A percentile compares a stretch with the other conserved stretches of the same genome.
These are phyloP conservation scores for Girardia tigrina DNA, from an alignment of 2,888 invertebrate genomes.

Conservation along the genomic window DNA sequence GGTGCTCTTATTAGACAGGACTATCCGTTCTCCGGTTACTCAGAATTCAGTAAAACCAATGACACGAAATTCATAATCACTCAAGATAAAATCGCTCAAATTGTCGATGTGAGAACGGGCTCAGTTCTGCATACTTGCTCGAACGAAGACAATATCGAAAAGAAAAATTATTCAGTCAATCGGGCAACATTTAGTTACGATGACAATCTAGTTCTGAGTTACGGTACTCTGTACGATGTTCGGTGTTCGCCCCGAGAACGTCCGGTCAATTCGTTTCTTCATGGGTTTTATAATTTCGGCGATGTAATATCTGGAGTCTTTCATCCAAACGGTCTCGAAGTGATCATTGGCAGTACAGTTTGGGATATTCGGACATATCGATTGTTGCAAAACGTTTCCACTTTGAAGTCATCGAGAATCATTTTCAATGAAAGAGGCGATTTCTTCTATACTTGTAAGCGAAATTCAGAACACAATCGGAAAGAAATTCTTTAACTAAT, in stretches of 20 bases:
- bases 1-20: no score
- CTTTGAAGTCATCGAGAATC: conserved; percentile 74
- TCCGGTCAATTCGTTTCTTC: not conserved
- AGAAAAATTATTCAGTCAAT: conserved; percentile 53
- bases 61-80: conserved; percentile 8
- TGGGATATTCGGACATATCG: conserved; percentile 93
- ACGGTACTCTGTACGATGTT: conserved; percentile 87
- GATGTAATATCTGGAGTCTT: conserved; percentile 70
- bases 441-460: conserved; percentile 65
- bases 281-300: not conserved
- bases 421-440: conserved; percentile 73
- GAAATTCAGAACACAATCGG: not conserved
- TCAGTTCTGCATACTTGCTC: not conserved
- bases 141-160: not conserved
- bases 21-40: not conserved
- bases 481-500: not conserved
- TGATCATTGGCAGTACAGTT: conserved; percentile 87
- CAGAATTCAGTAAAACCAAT: not conserved
- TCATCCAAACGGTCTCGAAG: conserved; percentile 84
- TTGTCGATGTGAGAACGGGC: not conserved
- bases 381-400: conserved; percentile 77
- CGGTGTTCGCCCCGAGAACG: conserved; percentile 19
- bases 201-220: conserved; percentile 81
- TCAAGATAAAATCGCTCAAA: conserved; percentile 1
- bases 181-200: conserved; percentile 80